phyloP scores from a whole-genome alignment of 2,113 vertebrate genomes.

The Heptranchias perlo region DNA sequence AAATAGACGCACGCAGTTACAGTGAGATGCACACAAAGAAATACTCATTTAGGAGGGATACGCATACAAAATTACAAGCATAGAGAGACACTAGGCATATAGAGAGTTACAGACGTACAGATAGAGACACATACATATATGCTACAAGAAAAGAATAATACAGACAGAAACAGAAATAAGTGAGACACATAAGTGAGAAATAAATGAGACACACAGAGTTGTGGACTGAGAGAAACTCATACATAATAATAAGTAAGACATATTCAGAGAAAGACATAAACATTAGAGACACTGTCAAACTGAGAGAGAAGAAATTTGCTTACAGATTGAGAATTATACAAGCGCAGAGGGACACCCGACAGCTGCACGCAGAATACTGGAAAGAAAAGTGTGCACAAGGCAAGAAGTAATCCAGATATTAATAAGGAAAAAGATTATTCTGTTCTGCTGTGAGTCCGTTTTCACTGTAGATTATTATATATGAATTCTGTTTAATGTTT shows the following conservation, averaged over 20 bases:
- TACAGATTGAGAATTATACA: background rate
- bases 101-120: background rate
- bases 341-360: background rate
- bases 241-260: background rate
- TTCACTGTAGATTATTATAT: background rate
- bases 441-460: background rate
- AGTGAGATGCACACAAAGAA: background rate
- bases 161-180: background rate
- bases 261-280: background rate
- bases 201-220: background rate
- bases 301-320: background rate
- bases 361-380: background rate
- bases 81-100: background rate
- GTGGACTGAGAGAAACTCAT: background rate
- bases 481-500: background rate
- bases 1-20: background rate
- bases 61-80: background rate
- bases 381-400: background rate
- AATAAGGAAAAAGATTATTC: background rate
- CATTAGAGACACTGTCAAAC: background rate
- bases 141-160: background rate
- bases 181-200: background rate
- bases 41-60: background rate
- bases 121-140: background rate
- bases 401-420: slow-evolving; percentile 7